phyloP scores from a whole-genome alignment of 2,797 vertebrate species.

The Sphenodon punctatus region DNA sequence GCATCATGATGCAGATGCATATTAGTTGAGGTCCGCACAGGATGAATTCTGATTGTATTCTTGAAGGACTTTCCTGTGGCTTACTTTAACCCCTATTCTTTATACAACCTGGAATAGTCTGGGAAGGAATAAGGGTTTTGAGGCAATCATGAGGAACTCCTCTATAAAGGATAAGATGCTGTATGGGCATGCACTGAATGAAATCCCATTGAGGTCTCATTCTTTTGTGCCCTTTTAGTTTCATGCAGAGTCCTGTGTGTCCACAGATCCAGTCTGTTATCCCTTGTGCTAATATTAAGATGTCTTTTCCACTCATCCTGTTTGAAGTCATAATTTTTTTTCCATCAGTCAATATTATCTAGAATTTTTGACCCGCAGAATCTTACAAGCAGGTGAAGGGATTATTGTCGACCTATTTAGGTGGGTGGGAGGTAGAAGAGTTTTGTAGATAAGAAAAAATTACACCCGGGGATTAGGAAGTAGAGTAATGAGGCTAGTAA shows the following conservation, averaged over 20 bases:
- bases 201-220: not conserved
- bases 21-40: not conserved
- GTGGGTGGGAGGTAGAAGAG: not conserved
- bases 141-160: not conserved
- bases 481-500: too few species aligned
- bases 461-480: too few species aligned
- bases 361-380: too few species aligned
- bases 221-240: not conserved
- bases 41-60: not conserved
- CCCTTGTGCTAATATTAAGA: not conserved
- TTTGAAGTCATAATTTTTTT: too few species aligned
- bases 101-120: too few species aligned
- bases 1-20: not conserved
- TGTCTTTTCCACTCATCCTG: not conserved
- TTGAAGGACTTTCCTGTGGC: too few species aligned
- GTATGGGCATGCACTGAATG: not conserved
- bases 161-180: not conserved
- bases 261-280: not conserved
- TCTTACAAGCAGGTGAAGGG: too few species aligned
- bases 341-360: not conserved
- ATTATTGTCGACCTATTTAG: not conserved
- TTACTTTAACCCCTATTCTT: too few species aligned
- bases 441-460: too few species aligned
- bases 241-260: not conserved
- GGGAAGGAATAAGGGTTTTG: not conserved